Conservation (phyloP, 2,797 vertebrate species). For the Ispidina picta region DNA sequence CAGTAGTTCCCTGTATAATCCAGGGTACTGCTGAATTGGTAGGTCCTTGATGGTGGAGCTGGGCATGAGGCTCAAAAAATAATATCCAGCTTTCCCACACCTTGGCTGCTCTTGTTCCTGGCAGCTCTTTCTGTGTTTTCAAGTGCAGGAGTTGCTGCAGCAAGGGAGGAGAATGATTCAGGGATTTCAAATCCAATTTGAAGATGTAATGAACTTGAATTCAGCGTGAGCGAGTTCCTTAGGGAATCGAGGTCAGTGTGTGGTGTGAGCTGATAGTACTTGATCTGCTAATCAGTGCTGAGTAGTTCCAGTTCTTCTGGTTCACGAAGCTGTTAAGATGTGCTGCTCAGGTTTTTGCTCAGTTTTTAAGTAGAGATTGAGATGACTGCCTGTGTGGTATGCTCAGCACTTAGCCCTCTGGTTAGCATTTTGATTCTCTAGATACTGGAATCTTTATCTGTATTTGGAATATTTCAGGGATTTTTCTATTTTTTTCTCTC, state of each 20-base stretch:
- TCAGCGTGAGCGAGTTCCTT: background rate
- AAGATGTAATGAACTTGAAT: background rate
- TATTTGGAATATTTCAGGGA: background rate
- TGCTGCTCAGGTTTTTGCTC: background rate
- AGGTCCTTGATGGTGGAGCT: background rate
- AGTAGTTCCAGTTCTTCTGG: background rate
- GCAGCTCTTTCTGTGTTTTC: background rate
- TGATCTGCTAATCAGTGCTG: background rate
- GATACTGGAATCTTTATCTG: background rate
- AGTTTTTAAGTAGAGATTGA: background rate
- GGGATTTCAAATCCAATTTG: slow-evolving; percentile 15
- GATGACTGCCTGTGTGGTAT: fast-evolving
- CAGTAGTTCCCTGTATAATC: background rate
- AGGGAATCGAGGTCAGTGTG: background rate
- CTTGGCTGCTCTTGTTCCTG: background rate
- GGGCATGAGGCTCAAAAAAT: background rate
- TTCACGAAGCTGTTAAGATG: background rate
- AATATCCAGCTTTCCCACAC: background rate
- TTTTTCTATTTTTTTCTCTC: background rate
- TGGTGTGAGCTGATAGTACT: slow-evolving; percentile 11
- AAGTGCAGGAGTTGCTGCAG: background rate
- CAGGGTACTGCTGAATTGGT: background rate
- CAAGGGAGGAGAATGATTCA: background rate
- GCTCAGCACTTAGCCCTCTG: background rate
- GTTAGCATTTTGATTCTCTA: background rate